Percentiles rank a stretch among this genome's conserved stretches.
Evolutionary conservation across 2,797 vertebrate species (phyloP).

Genomic region (Erpetoichthys calabaricus): DNA sequence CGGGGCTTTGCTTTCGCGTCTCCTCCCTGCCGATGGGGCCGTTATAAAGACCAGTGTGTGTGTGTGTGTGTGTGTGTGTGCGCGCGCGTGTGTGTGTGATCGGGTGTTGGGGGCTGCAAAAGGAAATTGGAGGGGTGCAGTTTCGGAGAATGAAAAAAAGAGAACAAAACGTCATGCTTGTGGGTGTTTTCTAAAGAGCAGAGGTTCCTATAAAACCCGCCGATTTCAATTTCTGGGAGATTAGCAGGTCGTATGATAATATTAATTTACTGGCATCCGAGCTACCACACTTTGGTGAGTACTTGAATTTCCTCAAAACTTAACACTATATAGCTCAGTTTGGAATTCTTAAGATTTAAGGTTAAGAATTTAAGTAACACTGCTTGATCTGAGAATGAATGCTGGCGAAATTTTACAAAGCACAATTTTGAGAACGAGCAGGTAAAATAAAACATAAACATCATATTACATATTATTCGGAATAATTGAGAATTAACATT

Average conservation of each 20-base stretch:
- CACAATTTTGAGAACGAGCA: too few relatives aligned
- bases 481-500: too few relatives aligned
- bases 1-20: conserved; percentile 8
- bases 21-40: background rate
- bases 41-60: background rate
- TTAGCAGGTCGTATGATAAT: too few relatives aligned
- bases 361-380: too few relatives aligned
- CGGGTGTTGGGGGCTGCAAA: background rate
- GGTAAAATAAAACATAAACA: too few relatives aligned
- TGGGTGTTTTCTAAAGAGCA: background rate
- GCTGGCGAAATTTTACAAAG: too few relatives aligned
- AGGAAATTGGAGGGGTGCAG: background rate
- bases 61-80: background rate
- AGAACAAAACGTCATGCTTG: background rate
- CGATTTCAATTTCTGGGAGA: background rate
- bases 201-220: background rate
- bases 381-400: too few relatives aligned
- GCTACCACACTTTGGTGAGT: background rate
- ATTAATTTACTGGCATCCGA: background rate
- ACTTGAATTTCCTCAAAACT: background rate
- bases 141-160: background rate
- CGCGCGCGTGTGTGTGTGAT: background rate
- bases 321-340: background rate
- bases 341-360: background rate
- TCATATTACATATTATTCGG: too few relatives aligned